phyloP scores from a whole-genome alignment of 1,140 invertebrate genomes.

The Trypoxylus dichotomus region DNA sequence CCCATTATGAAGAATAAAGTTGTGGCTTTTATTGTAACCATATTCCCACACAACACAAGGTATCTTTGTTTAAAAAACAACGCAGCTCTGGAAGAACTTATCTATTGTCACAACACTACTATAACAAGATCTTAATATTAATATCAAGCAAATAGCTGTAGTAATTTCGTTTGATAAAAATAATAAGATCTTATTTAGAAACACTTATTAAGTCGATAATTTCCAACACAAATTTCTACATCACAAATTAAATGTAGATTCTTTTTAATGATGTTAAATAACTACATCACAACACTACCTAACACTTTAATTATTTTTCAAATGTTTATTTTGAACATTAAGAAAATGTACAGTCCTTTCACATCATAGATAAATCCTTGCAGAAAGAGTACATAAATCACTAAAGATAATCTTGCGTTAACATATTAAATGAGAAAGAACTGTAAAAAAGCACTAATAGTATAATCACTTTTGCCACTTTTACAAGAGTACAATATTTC shows the following conservation, averaged over 20 bases:
- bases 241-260: background rate
- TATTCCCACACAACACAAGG: conserved; percentile 18
- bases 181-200: conserved; percentile 15
- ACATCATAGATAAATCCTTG: conserved; percentile 28
- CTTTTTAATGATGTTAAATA: conserved; percentile 12
- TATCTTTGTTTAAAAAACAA: conserved; percentile 27
- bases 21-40: background rate
- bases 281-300: conserved; percentile 32
- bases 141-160: background rate
- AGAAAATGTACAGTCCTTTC: conserved; percentile 33
- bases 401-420: conserved; percentile 25
- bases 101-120: conserved; percentile 28
- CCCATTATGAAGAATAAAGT: background rate
- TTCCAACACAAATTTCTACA: conserved; percentile 16
- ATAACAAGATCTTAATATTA: conserved; percentile 19
- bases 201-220: background rate
- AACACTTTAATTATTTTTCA: conserved; percentile 30
- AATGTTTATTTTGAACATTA: conserved; percentile 23
- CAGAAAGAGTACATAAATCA: conserved; percentile 13
- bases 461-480: conserved; percentile 29
- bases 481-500: conserved; percentile 29
- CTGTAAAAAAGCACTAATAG: conserved; percentile 34
- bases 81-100: conserved; percentile 27
- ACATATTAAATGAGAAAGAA: conserved; percentile 34
- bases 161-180: background rate